phyloP scores from a whole-genome alignment of 2,888 invertebrate species.

The Tillus elongatus region DNA sequence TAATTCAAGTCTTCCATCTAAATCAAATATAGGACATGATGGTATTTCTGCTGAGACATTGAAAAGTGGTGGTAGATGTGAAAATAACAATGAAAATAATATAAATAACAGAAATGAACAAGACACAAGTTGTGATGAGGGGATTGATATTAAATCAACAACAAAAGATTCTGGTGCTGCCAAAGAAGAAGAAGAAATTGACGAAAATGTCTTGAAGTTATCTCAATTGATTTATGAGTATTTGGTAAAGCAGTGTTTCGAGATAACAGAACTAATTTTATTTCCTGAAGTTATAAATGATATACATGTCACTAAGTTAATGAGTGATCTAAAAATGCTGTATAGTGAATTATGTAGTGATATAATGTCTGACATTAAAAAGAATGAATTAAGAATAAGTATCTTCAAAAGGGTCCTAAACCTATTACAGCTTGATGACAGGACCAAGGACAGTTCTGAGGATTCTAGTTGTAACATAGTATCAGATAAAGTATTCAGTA shows the following conservation, averaged over 20 bases:
- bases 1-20: constrained; percentile 4
- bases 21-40: too few species aligned
- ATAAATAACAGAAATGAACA: too few species aligned
- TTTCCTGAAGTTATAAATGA: constrained; percentile 36
- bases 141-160: too few species aligned
- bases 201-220: constrained; percentile 23
- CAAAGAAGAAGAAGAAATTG: constrained; percentile 13
- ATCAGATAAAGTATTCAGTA: constrained; percentile 33
- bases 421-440: constrained; percentile 26
- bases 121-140: too few species aligned
- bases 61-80: too few species aligned
- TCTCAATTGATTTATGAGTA: constrained; percentile 29
- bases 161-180: constrained; percentile 22
- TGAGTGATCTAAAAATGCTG: constrained; percentile 23
- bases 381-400: constrained; percentile 28
- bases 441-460: constrained; percentile 18
- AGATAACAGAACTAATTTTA: constrained; percentile 32
- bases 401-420: constrained; percentile 25
- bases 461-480: constrained; percentile 22
- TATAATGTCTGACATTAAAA: constrained; percentile 25
- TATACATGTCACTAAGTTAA: constrained; percentile 28
- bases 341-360: constrained; percentile 28
- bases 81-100: too few species aligned
- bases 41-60: too few species aligned
- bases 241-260: constrained; percentile 32